These are phyloP conservation scores for Gymnocephalus cernua DNA, from an alignment of 2,113 vertebrate genomes.

Conservation along the genomic window DNA sequence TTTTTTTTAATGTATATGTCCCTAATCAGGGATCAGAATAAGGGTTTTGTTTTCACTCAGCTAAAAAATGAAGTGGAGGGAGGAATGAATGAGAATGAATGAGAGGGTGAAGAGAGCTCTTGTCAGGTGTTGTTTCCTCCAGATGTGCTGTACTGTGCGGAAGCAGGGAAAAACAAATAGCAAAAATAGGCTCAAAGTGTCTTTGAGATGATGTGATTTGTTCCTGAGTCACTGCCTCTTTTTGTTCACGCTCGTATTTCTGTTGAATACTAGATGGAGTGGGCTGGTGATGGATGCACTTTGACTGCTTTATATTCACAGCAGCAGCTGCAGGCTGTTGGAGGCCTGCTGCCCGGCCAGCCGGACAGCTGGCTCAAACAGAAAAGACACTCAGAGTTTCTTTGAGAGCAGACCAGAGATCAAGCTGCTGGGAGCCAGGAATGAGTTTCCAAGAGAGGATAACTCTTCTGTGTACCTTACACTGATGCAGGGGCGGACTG, in stretches of 20 bases:
- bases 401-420: slow-evolving; percentile 46
- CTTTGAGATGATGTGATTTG: background rate
- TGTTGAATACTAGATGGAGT: slow-evolving; percentile 45
- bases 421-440: slow-evolving; percentile 25
- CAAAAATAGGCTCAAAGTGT: background rate
- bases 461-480: background rate
- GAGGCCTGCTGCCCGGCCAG: slow-evolving; percentile 49
- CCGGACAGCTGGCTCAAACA: slow-evolving; percentile 47
- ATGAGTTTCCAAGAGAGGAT: background rate
- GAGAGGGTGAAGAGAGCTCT: too few relatives aligned
- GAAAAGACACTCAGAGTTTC: slow-evolving; percentile 43
- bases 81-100: too few relatives aligned
- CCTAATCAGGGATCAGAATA: too few relatives aligned
- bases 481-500: too few relatives aligned
- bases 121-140: too few relatives aligned
- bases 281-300: slow-evolving; percentile 51
- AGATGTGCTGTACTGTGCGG: too few relatives aligned
- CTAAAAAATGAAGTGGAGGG: too few relatives aligned
- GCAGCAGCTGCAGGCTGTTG: slow-evolving; percentile 51
- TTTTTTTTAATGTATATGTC: too few relatives aligned
- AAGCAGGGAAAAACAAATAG: too few relatives aligned
- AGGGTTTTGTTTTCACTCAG: too few relatives aligned
- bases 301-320: slow-evolving; percentile 57
- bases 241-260: slow-evolving; percentile 7
- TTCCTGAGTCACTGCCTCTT: background rate